Evolutionary conservation across 2,113 vertebrate genomes (phyloP).

Genomic region (Python bivittatus): DNA sequence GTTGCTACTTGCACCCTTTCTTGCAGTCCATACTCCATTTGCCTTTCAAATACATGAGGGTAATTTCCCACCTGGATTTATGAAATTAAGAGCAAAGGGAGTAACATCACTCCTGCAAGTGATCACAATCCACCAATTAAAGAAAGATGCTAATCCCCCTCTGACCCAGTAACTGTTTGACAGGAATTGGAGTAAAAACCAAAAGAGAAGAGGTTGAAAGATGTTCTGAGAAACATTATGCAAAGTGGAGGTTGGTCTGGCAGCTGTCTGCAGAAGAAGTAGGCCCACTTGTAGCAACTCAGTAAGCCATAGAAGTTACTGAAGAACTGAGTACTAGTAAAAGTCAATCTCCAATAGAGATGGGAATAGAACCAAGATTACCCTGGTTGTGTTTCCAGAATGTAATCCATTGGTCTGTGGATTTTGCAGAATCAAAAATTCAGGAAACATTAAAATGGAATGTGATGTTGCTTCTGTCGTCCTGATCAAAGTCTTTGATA

Average conservation of each 20-base stretch:
- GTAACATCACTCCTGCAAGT: constrained; percentile 62
- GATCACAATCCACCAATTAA: constrained; percentile 63
- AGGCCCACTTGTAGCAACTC: neutral
- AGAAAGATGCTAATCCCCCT: constrained; percentile 66
- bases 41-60: constrained; percentile 50
- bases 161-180: constrained; percentile 54
- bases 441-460: neutral
- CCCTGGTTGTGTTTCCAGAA: neutral
- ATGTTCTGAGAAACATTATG: constrained; percentile 40
- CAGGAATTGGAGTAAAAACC: constrained; percentile 55
- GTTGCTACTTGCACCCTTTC: constrained; percentile 22
- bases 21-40: constrained; percentile 31
- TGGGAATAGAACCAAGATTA: too few relatives aligned
- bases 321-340: neutral
- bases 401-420: neutral
- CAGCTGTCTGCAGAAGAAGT: neutral
- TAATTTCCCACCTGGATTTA: constrained; percentile 64
- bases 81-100: constrained; percentile 64
- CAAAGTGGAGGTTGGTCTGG: constrained; percentile 21
- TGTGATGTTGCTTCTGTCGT: neutral
- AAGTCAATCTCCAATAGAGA: neutral
- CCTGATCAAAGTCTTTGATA: neutral
- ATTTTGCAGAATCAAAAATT: neutral
- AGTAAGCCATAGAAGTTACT: neutral
- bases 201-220: constrained; percentile 42